These are phyloP conservation scores for Drosophila longiperda DNA, from an alignment of 2,888 invertebrate genomes.

Conservation along the genomic window DNA sequence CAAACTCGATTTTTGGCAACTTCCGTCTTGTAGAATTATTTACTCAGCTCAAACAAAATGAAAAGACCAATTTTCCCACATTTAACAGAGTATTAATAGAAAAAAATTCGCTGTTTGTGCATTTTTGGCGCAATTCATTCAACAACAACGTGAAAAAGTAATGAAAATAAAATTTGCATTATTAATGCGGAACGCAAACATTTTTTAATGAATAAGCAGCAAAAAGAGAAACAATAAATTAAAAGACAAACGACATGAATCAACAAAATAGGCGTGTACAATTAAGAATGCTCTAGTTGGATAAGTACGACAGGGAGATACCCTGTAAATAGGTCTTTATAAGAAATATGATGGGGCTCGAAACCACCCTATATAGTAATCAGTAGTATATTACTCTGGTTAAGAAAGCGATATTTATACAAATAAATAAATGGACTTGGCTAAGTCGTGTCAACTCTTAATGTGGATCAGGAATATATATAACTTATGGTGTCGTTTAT, in stretches of 20 bases:
- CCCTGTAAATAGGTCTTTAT: not conserved
- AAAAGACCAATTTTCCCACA: not conserved
- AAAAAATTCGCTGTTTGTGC: constrained; percentile 22
- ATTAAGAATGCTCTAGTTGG: not conserved
- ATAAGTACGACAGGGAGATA: not conserved
- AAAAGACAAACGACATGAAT: constrained; percentile 27
- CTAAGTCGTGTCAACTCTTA: not conserved
- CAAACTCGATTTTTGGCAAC: not conserved
- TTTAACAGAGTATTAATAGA: constrained; percentile 4
- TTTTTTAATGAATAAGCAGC: constrained; percentile 42
- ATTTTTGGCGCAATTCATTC: constrained; percentile 48
- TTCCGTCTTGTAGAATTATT: not conserved
- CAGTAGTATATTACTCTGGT: not conserved
- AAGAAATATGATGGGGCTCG: not conserved
- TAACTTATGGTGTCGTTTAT: not conserved
- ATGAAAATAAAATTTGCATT: constrained; percentile 42
- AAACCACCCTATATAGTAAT: not conserved
- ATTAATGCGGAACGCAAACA: constrained; percentile 23
- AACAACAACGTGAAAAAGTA: constrained; percentile 24
- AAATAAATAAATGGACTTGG: not conserved
- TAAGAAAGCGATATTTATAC: not conserved
- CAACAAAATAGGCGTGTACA: constrained; percentile 31
- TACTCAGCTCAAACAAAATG: not conserved
- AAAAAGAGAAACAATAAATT: constrained; percentile 21
- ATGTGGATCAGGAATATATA: not conserved